These are phyloP conservation scores for Hydractinia echinata DNA, from an alignment of 30 jellyfish, hydroid and myxozoan species.

Conservation along the genomic window DNA sequence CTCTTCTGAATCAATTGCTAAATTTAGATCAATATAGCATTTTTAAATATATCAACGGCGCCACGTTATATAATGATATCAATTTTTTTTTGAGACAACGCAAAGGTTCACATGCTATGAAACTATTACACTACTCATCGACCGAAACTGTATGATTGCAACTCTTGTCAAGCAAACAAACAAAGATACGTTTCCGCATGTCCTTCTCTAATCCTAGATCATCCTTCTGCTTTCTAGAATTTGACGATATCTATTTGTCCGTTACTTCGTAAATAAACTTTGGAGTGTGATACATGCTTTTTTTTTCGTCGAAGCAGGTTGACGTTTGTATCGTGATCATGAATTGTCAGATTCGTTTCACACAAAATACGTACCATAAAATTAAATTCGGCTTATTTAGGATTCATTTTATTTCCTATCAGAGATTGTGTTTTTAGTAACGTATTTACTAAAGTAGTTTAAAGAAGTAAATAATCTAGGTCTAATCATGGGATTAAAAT, in stretches of 20 bases:
- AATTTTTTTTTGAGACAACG: neutral
- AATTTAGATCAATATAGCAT: constrained; percentile 14
- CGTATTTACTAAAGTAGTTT: too few relatives aligned
- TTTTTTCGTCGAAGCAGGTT: neutral
- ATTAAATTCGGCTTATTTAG: too few relatives aligned
- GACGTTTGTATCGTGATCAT: neutral
- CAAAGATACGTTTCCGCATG: constrained; percentile 29
- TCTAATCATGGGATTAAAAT: too few relatives aligned
- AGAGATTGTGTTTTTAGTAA: too few relatives aligned
- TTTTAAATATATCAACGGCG: constrained; percentile 23
- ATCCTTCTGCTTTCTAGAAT: neutral
- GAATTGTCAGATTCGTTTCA: too few relatives aligned
- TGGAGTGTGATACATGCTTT: neutral
- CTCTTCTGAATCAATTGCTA: constrained; percentile 18
- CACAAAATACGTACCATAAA: too few relatives aligned
- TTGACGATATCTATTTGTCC: constrained; percentile 4
- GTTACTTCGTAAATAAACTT: constrained; percentile 23
- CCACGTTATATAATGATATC: constrained; percentile 15
- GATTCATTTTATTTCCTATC: too few relatives aligned
- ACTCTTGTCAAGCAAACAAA: neutral
- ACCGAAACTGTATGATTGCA: constrained; percentile 13
- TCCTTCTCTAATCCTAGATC: constrained; percentile 33
- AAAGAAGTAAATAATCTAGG: too few relatives aligned
- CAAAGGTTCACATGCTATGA: neutral
- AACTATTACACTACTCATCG: constrained; percentile 7